A percentile compares a stretch with the other conserved stretches of the same genome.
phyloP scores from a whole-genome alignment of 2,797 vertebrate species.

The Tadarida brasiliensis region DNA sequence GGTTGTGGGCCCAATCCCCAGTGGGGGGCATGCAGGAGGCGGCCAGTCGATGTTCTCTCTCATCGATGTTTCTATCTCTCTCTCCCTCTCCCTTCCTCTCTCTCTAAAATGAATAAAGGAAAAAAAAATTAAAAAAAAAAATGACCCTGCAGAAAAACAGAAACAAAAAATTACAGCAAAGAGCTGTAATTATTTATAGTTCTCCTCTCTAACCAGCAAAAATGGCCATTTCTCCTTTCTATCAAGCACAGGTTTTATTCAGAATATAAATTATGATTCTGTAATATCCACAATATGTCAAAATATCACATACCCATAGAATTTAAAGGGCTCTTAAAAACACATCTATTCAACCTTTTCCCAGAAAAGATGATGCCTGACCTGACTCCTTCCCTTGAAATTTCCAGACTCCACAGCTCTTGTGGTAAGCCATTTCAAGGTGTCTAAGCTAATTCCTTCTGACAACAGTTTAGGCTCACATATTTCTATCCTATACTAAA shows the following conservation, averaged over 20 bases:
- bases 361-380: neutral
- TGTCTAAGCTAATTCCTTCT: neutral
- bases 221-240: neutral
- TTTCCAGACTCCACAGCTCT: neutral
- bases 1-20: too few species aligned
- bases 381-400: neutral
- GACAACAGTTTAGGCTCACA: neutral
- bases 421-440: neutral
- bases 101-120: too few species aligned
- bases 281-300: neutral
- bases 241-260: neutral
- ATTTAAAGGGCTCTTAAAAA: neutral
- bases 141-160: neutral
- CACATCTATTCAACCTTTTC: neutral
- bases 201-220: conserved; percentile 22
- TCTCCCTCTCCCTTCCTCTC: too few species aligned
- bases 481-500: neutral
- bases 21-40: too few species aligned
- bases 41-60: too few species aligned
- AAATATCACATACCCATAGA: neutral
- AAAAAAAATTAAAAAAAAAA: too few species aligned
- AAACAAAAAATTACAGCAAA: neutral
- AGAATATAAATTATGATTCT: conserved; percentile 12
- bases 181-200: conserved; percentile 31
- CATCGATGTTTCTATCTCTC: too few species aligned